Evolutionary conservation across 2,888 invertebrate species (phyloP).

Genomic region (Plusia festucae): DNA sequence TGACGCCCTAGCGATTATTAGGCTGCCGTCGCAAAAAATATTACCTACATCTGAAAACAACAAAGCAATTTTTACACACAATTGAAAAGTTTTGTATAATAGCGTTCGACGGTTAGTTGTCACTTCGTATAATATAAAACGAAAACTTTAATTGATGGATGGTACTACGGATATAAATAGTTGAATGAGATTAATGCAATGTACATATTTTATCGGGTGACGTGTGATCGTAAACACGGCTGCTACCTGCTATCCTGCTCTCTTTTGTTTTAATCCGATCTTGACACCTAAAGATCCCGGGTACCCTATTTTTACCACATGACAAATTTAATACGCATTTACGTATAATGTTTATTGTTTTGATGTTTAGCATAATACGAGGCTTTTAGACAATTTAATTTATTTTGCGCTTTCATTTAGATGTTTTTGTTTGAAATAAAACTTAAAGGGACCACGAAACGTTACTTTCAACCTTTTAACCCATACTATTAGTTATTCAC

Average conservation of each 20-base stretch:
- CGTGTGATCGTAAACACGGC: not conserved
- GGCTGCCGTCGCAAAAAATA: too few species aligned
- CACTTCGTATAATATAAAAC: not conserved
- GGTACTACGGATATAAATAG: constrained; percentile 1
- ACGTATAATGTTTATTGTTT: constrained; percentile 4
- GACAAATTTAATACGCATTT: constrained; percentile 4
- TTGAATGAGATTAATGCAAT: not conserved
- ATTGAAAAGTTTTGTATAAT: too few species aligned
- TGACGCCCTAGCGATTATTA: too few species aligned
- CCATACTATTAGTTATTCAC: not conserved
- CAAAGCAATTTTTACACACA: too few species aligned
- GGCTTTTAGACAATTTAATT: constrained; percentile 4
- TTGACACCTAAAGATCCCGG: not conserved
- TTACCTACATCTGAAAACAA: too few species aligned
- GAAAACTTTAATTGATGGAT: constrained; percentile 3
- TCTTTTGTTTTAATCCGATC: constrained; percentile 4
- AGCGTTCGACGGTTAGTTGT: not conserved
- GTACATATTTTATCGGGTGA: not conserved
- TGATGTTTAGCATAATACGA: constrained; percentile 4
- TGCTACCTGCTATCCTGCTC: not conserved
- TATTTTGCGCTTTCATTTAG: not conserved
- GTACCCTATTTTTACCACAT: not conserved
- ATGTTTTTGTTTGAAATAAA: too few species aligned
- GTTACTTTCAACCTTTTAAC: too few species aligned
- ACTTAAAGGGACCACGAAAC: too few species aligned